Conservation (phyloP, 2,888 invertebrate species). For the Sminthurinus aureus region DNA sequence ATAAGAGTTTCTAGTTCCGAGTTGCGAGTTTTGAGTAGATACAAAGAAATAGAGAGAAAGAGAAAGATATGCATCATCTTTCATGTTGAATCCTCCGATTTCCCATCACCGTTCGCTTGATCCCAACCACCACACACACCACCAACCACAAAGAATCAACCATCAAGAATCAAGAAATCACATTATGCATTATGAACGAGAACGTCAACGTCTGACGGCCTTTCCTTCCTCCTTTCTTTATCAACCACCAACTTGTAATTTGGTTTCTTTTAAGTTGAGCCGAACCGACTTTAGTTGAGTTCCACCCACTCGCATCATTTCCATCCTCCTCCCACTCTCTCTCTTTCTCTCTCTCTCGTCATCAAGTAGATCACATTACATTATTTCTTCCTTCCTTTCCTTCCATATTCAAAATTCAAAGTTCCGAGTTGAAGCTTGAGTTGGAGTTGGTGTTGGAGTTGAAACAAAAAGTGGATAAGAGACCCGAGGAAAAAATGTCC, state of each 20-base stretch:
- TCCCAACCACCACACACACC: not conserved
- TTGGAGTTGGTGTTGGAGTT: too few relatives aligned
- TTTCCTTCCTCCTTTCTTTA: not conserved
- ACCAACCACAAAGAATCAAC: not conserved
- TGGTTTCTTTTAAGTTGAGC: not conserved
- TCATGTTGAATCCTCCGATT: too few relatives aligned
- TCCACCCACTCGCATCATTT: not conserved
- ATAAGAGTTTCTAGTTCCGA: too few relatives aligned
- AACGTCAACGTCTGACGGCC: not conserved
- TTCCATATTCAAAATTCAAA: not conserved
- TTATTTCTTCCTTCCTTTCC: not conserved
- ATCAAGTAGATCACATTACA: not conserved
- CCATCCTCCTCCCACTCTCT: not conserved
- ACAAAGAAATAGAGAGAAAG: too few relatives aligned
- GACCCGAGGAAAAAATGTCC: not conserved
- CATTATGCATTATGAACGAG: not conserved
- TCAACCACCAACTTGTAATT: conserved; percentile 1
- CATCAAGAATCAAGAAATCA: not conserved
- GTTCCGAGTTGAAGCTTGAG: not conserved
- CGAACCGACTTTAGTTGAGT: not conserved
- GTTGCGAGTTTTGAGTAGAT: too few relatives aligned
- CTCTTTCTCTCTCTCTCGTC: not conserved
- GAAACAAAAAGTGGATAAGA: not conserved
- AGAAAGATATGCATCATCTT: too few relatives aligned
- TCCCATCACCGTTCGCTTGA: not conserved